Evolutionary conservation across 2,797 vertebrate species (phyloP).

Genomic region (Catharus ustulatus): DNA sequence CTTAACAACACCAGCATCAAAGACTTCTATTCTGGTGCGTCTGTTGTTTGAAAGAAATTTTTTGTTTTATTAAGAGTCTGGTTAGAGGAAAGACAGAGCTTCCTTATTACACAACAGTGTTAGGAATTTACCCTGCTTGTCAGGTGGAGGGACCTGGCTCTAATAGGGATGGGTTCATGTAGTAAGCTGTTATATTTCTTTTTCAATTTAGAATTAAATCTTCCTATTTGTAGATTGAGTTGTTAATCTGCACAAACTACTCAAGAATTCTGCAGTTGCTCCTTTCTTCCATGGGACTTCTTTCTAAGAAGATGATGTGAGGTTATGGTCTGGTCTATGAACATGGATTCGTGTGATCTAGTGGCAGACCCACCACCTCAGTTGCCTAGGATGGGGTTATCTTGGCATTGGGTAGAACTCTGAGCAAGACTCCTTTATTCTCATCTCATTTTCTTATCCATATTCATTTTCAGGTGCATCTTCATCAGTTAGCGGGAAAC

Average conservation of each 20-base stretch:
- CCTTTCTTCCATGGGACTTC: background rate
- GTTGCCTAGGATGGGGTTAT: background rate
- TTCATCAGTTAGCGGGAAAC: slow-evolving; percentile 84
- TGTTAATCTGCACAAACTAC: background rate
- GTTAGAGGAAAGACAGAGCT: background rate
- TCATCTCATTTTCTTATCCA: slow-evolving; percentile 44
- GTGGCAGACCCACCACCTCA: background rate
- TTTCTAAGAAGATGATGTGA: background rate
- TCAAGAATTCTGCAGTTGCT: background rate
- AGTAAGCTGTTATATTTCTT: background rate
- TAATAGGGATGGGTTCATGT: background rate
- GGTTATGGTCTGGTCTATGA: background rate
- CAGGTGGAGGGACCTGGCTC: rapidly evolving
- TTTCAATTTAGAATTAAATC: background rate
- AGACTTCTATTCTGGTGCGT: slow-evolving; percentile 89
- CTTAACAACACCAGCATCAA: slow-evolving; percentile 97
- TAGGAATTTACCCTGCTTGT: background rate
- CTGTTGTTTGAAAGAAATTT: background rate
- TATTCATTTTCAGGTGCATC: slow-evolving; percentile 80
- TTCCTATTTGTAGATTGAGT: background rate
- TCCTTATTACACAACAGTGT: background rate
- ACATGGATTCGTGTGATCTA: background rate
- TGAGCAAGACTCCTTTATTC: background rate
- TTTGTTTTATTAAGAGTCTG: background rate
- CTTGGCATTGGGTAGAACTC: background rate